Conservation (phyloP, 2,797 vertebrate genomes). For the Macroramphosus scolopax region DNA sequence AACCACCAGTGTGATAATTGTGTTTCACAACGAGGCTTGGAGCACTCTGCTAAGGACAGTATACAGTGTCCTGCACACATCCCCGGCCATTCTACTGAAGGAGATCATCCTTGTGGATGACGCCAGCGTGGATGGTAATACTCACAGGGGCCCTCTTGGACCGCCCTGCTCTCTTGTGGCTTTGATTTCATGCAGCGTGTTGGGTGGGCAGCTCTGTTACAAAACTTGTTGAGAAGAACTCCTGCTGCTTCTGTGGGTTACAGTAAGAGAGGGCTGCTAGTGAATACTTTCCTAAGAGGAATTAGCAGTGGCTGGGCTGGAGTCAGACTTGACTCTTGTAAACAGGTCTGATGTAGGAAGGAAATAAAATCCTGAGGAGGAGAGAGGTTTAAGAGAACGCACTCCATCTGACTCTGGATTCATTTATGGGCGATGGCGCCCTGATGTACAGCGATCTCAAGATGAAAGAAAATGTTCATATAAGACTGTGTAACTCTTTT, state of each 20-base stretch:
- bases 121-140: constrained; percentile 93
- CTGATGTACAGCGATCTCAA: too few species aligned
- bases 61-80: constrained; percentile 95
- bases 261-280: constrained; percentile 45
- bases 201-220: constrained; percentile 47
- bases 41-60: constrained; percentile 95
- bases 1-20: constrained; percentile 95
- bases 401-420: constrained; percentile 19
- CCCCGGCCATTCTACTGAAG: constrained; percentile 92
- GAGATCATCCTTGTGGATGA: constrained; percentile 99
- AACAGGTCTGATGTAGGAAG: constrained; percentile 40
- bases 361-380: constrained; percentile 18
- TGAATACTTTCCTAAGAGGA: constrained; percentile 62
- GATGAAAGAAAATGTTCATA: too few species aligned
- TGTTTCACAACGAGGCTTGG: constrained; percentile 99
- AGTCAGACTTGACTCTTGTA: constrained; percentile 41
- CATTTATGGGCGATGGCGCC: constrained; percentile 2
- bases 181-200: constrained; percentile 53
- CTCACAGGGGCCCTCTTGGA: neutral
- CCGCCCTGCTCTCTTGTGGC: constrained; percentile 34
- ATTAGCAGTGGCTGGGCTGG: constrained; percentile 32
- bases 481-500: too few species aligned
- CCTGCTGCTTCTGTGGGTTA: constrained; percentile 45
- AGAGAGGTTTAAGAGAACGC: too few species aligned
- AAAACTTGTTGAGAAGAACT: constrained; percentile 32